Percentiles rank a stretch among this genome's conserved stretches.
Conservation (phyloP, 2,888 invertebrate genomes). For the Pemphredon lugubris region DNA sequence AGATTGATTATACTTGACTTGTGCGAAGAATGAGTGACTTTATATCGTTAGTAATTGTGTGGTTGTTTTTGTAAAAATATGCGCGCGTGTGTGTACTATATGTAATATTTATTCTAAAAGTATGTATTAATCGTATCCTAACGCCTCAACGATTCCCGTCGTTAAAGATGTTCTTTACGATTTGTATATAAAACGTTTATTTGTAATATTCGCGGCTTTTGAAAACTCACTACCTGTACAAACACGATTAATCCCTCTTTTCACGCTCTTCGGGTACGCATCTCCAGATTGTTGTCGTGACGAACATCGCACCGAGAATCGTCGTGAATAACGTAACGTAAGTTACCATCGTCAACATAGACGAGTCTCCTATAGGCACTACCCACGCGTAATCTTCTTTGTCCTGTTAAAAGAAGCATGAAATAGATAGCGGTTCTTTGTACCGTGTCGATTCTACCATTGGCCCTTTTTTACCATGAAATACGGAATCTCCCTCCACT, state of each 20-base stretch:
- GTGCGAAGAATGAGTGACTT: neutral
- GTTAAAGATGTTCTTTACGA: neutral
- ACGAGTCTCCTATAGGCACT: conserved; percentile 73
- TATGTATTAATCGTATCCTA: neutral
- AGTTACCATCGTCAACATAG: conserved; percentile 58
- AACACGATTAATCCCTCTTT: conserved; percentile 47
- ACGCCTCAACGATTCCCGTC: conserved; percentile 3
- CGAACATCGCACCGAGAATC: conserved; percentile 65
- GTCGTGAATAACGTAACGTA: conserved; percentile 69
- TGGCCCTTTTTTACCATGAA: conserved; percentile 60
- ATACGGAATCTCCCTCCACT: conserved; percentile 75
- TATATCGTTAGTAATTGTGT: neutral
- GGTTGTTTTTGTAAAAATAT: conserved; percentile 17
- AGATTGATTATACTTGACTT: neutral
- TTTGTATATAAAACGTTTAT: neutral
- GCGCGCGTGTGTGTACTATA: conserved; percentile 12
- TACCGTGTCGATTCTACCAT: neutral
- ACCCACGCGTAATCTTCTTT: conserved; percentile 68
- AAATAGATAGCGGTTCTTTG: neutral
- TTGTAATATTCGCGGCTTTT: neutral
- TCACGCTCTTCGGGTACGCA: conserved; percentile 7
- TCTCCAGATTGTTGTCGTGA: conserved; percentile 63
- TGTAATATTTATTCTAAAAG: conserved; percentile 40
- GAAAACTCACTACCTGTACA: neutral
- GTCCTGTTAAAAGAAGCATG: conserved; percentile 67